Conservation (phyloP, 1,140 invertebrate genomes). For the Drosophila rufa region DNA sequence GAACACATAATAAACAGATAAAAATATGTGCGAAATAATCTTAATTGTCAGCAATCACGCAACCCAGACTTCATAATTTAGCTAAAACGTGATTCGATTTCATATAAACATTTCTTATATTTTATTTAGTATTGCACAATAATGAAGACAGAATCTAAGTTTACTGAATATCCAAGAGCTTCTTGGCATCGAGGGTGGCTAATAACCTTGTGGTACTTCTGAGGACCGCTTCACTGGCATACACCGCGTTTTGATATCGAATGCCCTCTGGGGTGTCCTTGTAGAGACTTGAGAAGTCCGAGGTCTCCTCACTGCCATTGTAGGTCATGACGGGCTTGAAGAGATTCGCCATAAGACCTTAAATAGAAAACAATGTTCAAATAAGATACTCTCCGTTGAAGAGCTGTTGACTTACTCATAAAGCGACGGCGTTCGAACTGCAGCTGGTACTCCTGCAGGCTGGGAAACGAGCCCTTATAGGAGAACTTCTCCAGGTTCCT, state of each 20-base stretch:
- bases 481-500: slow-evolving; percentile 42
- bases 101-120: not conserved
- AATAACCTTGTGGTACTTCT: slow-evolving; percentile 34
- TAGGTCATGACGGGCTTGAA: slow-evolving; percentile 59
- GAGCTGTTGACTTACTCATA: slow-evolving; percentile 41
- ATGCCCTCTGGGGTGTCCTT: slow-evolving; percentile 30
- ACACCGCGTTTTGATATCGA: slow-evolving; percentile 47
- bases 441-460: slow-evolving; percentile 52
- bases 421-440: slow-evolving; percentile 65
- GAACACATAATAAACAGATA: too few relatives aligned
- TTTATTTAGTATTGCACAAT: too few relatives aligned
- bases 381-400: not conserved
- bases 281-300: slow-evolving; percentile 57
- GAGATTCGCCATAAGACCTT: slow-evolving; percentile 36
- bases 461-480: slow-evolving; percentile 53
- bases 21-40: not conserved
- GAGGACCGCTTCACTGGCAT: slow-evolving; percentile 30
- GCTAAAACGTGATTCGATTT: too few relatives aligned
- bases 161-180: slow-evolving; percentile 55
- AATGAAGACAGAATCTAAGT: not conserved
- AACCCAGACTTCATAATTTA: not conserved
- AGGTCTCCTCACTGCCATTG: slow-evolving; percentile 37
- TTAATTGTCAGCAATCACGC: not conserved
- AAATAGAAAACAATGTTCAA: too few relatives aligned
- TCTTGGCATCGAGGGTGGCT: slow-evolving; percentile 51